Evolutionary conservation across 2,888 invertebrate species (phyloP).

Genomic region (Morpho deidamia): DNA sequence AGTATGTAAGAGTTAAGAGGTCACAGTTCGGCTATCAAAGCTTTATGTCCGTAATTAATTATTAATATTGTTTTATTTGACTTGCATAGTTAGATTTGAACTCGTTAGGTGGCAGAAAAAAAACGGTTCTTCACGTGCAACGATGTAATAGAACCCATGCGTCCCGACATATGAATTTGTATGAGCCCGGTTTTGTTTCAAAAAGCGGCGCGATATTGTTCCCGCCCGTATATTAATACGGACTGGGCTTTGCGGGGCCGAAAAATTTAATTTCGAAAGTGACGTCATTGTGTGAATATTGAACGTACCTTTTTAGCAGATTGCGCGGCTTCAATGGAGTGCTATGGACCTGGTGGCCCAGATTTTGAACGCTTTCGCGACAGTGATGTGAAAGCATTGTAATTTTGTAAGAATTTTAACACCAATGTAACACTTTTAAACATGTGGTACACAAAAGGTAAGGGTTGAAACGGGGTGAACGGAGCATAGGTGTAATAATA

Average conservation of each 20-base stretch:
- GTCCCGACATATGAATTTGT: slow-evolving; percentile 7
- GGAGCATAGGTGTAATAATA: no score
- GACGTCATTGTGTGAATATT: slow-evolving; percentile 16
- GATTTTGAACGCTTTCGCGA: not conserved
- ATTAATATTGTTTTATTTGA: no score
- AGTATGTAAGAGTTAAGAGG: no score
- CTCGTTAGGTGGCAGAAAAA: no score
- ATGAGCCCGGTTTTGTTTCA: slow-evolving; percentile 22
- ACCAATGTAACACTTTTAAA: no score
- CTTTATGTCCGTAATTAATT: no score
- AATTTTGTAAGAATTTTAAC: not conserved
- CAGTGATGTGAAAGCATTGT: not conserved
- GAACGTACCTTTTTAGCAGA: slow-evolving; percentile 6
- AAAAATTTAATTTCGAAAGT: slow-evolving; percentile 20
- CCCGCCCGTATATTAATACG: slow-evolving; percentile 20
- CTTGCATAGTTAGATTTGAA: no score
- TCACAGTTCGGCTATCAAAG: no score
- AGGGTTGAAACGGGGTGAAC: no score
- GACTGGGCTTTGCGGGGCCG: slow-evolving; percentile 13
- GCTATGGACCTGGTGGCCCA: not conserved
- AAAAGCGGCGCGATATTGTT: slow-evolving; percentile 16
- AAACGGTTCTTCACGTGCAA: not conserved
- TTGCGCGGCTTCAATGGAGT: slow-evolving; percentile 3
- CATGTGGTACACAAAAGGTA: no score
- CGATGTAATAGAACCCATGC: not conserved